Conservation (phyloP, 2,888 invertebrate species). For the Hipparchia sbordonii region DNA sequence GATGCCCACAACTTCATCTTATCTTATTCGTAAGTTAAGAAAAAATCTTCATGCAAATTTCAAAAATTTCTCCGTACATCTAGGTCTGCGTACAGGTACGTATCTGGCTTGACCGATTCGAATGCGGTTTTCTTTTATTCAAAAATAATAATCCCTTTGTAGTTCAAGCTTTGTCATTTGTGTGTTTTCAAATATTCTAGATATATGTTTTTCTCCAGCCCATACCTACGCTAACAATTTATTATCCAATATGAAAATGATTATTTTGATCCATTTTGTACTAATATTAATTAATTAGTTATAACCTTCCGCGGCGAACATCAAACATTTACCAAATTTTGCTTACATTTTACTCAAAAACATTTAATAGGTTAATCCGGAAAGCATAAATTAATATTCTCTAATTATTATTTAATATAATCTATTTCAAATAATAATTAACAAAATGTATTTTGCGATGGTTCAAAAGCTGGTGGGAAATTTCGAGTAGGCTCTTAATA, state of each 20-base stretch:
- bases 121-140: no score
- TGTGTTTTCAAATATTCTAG: no score
- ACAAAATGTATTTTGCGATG: neutral
- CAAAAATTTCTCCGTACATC: no score
- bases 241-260: neutral
- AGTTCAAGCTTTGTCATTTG: no score
- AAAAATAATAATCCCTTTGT: no score
- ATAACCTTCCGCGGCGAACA: neutral
- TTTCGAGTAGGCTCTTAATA: neutral
- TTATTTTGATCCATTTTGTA: neutral
- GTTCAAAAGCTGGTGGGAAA: neutral
- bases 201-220: no score
- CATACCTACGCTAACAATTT: neutral
- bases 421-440: slow-evolving; percentile 1
- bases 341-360: neutral
- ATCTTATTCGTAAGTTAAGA: no score
- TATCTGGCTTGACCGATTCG: no score
- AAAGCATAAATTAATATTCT: slow-evolving; percentile 2
- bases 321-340: neutral
- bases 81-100: no score
- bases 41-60: no score
- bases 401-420: neutral
- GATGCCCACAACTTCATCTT: no score
- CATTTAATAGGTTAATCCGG: slow-evolving; percentile 13
- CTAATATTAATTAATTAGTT: neutral